These are phyloP conservation scores for Eupithecia pulchellata DNA, from an alignment of 2,888 invertebrate genomes.

Conservation along the genomic window DNA sequence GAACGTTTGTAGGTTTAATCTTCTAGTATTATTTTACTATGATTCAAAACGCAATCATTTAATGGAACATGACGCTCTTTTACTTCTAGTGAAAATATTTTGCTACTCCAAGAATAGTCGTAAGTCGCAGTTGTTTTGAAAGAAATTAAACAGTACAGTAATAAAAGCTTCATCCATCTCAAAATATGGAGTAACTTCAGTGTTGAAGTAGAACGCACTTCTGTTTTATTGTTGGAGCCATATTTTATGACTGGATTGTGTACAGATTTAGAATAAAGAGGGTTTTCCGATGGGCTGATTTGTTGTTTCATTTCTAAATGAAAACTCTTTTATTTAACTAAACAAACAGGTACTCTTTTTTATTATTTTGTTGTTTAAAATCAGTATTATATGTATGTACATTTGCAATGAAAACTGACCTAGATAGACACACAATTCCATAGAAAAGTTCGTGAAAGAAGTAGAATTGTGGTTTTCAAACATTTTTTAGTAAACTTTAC, in stretches of 20 bases:
- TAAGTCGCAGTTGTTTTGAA: conserved; percentile 45
- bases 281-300: conserved; percentile 47
- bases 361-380: not conserved
- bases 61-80: not conserved
- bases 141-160: conserved; percentile 70
- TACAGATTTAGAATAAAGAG: conserved; percentile 76
- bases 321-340: not conserved
- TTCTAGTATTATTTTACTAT: not conserved
- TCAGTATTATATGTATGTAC: too few relatives aligned
- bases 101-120: conserved; percentile 17
- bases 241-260: conserved; percentile 85
- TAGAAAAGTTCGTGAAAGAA: too few relatives aligned
- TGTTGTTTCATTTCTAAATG: conserved; percentile 29
- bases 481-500: not conserved
- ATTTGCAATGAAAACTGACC: not conserved
- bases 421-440: not conserved
- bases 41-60: not conserved
- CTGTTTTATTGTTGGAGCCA: conserved; percentile 85
- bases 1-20: not conserved
- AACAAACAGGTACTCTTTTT: not conserved
- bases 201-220: conserved; percentile 79
- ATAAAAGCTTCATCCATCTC: conserved; percentile 76
- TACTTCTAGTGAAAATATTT: conserved; percentile 15
- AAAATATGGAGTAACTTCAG: conserved; percentile 79
- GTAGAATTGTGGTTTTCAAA: too few relatives aligned